Evolutionary conservation across 2,113 vertebrate genomes (phyloP).

Genomic region (Syrmaticus mikado): DNA sequence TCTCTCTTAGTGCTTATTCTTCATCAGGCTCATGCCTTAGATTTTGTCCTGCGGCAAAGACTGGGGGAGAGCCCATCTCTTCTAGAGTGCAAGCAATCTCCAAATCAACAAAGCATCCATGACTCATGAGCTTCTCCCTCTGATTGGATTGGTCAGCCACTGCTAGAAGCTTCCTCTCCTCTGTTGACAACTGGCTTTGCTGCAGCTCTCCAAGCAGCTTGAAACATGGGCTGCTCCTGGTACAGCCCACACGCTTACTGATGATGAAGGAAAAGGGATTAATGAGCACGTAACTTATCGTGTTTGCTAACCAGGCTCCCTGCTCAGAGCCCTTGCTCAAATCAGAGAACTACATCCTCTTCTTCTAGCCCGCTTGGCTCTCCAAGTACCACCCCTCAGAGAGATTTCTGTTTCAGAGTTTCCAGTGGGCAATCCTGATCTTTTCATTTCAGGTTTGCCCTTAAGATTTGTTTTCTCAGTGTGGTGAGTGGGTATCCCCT

Average conservation of each 20-base stretch:
- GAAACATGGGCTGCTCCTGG: not conserved
- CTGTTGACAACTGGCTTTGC: not conserved
- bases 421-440: not conserved
- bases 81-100: not conserved
- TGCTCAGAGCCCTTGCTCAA: not conserved
- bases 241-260: not conserved
- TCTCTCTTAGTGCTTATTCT: not conserved
- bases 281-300: not conserved
- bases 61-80: not conserved
- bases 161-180: not conserved
- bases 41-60: not conserved
- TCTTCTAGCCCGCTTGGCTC: not conserved
- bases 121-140: not conserved
- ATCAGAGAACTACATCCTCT: not conserved
- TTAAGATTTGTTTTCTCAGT: not conserved
- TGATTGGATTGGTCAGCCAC: not conserved
- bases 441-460: not conserved
- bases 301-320: not conserved
- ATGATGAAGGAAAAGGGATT: not conserved
- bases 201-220: not conserved
- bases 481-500: not conserved
- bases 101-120: not conserved
- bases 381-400: not conserved
- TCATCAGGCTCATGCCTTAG: not conserved
- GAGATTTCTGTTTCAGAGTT: not conserved